phyloP scores from a whole-genome alignment of 2,113 vertebrate species.

The Apeltes quadracus region DNA sequence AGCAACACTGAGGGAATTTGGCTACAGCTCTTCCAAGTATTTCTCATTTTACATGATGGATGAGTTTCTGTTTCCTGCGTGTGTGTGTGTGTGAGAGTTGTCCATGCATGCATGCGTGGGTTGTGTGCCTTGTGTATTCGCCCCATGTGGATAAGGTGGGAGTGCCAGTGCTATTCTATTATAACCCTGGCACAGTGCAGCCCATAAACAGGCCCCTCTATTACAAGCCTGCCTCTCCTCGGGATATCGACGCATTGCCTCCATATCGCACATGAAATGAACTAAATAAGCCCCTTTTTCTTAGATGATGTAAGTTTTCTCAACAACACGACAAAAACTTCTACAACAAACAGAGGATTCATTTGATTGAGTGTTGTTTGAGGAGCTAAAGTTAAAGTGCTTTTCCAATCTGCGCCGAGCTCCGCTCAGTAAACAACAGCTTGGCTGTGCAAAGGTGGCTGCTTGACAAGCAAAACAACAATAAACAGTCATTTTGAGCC shows the following conservation, averaged over 20 bases:
- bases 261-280: slow-evolving; percentile 41
- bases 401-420: not conserved
- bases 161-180: slow-evolving; percentile 65
- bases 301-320: slow-evolving; percentile 15
- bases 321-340: not conserved
- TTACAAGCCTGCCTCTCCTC: slow-evolving; percentile 53
- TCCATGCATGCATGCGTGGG: not conserved
- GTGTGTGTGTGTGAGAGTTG: slow-evolving; percentile 15
- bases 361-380: not conserved
- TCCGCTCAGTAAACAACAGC: slow-evolving; percentile 19
- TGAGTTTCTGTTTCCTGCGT: slow-evolving; percentile 26
- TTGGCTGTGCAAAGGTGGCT: slow-evolving; percentile 2
- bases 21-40: slow-evolving; percentile 64
- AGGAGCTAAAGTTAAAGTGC: not conserved
- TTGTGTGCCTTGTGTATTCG: slow-evolving; percentile 37
- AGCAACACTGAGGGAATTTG: slow-evolving; percentile 77
- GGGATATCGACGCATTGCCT: slow-evolving; percentile 47
- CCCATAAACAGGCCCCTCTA: slow-evolving; percentile 59
- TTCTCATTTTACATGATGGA: slow-evolving; percentile 68
- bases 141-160: slow-evolving; percentile 44
- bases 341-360: slow-evolving; percentile 3
- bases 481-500: not conserved
- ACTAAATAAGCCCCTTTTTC: slow-evolving; percentile 24
- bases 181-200: slow-evolving; percentile 66
- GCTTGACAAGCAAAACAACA: slow-evolving; percentile 20